Base-by-base conservation (phyloP, 2,797 vertebrate genomes). In the Brachyalestes nurse region DNA sequence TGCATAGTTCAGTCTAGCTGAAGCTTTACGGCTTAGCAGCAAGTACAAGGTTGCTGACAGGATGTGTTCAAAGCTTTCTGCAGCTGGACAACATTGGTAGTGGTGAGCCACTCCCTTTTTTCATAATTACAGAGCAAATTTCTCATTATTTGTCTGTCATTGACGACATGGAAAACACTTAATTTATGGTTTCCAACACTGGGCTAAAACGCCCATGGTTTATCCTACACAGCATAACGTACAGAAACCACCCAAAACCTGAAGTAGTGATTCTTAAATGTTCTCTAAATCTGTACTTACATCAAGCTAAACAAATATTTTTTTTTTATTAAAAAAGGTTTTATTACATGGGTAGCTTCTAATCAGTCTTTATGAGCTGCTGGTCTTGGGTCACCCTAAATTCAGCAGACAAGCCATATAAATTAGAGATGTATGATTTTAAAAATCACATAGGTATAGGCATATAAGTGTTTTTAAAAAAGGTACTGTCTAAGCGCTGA, bases 1-100 rank as follows among this genome's bases (percentile, higher is more conserved):
- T 57, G 61, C 1, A 34, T 1, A 64, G 5, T 62, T 28, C 25
- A 34, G 61, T 6, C 70, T 4, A 89, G 77, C 88, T 79, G 40
- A 80, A 87, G 85, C 77, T 88, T 74, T 67, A 16, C 62, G 16
- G 49, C 66, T 82, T 78, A 70, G 71, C n/a, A 8, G 61, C 40
- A 64, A 74, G 21, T 17, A 49, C 47, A 47, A 23, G 65, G 40
- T 40, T 69, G 70, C 38, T 58, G 40, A 57, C 19, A 81, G 49
- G 38, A 47, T 60, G 61, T 45, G 38, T 75, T 77, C 28, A 23
- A 42, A 57, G 62, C 21, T 25, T 53, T 17, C 40, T 58, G 45
- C 55, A 53, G 51, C 76, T 79, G 80, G 84, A 82, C 86, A 84
- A 75, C 77, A 72, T 65, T 88, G 42, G 40, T 69, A 69, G 14